Base-by-base conservation (phyloP, 1,140 invertebrate genomes). In the Olivierus martensii region DNA sequence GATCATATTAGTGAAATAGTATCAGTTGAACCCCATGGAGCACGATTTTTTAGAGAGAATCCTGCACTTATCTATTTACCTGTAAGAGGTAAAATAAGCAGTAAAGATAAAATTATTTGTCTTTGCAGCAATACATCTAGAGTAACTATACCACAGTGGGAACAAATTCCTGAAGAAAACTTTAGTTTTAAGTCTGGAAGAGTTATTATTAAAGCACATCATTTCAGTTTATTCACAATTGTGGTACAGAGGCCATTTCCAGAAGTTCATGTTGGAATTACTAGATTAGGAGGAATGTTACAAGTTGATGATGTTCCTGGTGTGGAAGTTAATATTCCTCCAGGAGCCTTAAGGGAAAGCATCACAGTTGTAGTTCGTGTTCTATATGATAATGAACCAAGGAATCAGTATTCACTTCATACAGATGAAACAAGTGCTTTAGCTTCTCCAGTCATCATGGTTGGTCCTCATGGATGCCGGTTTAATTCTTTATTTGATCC, bases 371-470 rank as follows among this genome's bases (percentile, higher is more conserved):
- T 49, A 34, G 51, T 62, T 9, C 52, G 57, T 18, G 60, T 66
- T 17, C 54, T 59, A 15, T 64, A 61, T 43, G 62, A 60, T 43
- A 50, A 44, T 48, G 53, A 51, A 28, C 49, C 55, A 53, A 22
- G 41, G 18, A 21, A 15, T 37, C 12, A 36, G 34, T 39, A 45
- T 17, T 15, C 42, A 10, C 14, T 18, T 7, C 36, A 46, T n/a
- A 9, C 15, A n/a, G 35, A 34, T 14, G 44, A 49, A 14, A 17
- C 11, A 34, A 36, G 34, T 10, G 55, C 62, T 12, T 43, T 66
- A 21, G 64, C 64, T 15, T 64, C 64, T 5, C 64, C 64, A 11
- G 52, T 66, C 10, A 55, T 66, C 17, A 61, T 63, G 61, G 37
- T 66, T 14, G 61, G 57, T 12, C 64, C 64, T 11, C 64, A 66